Percentiles rank a stretch among this genome's conserved stretches.
phyloP scores from a whole-genome alignment of 2,888 invertebrate genomes.

The Hirtodrosophila alboralis region DNA sequence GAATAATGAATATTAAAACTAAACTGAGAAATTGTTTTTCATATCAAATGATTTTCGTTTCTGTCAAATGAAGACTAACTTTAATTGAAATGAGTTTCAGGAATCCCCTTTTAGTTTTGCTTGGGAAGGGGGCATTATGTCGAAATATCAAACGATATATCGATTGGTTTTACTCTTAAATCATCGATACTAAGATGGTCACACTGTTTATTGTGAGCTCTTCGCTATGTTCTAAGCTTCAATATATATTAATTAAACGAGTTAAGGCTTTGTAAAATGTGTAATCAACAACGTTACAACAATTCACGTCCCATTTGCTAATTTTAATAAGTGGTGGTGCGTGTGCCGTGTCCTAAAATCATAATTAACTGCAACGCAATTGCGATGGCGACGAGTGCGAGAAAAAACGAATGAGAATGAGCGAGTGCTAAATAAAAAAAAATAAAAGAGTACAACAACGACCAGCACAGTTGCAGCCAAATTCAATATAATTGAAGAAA shows the following conservation, averaged over 20 bases:
- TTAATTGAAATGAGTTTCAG: too few species aligned
- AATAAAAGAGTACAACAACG: constrained; percentile 20
- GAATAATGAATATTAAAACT: too few species aligned
- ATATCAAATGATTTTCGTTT: too few species aligned
- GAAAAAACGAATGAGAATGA: constrained; percentile 40
- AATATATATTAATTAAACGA: constrained; percentile 40
- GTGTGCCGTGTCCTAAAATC: constrained; percentile 17
- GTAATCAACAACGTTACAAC: constrained; percentile 21
- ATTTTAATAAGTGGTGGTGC: constrained; percentile 8
- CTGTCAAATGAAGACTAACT: too few species aligned
- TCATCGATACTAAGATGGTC: constrained; percentile 33
- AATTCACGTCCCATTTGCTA: constrained; percentile 5
- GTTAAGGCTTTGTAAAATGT: constrained; percentile 31
- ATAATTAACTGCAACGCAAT: constrained; percentile 65
- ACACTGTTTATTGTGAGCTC: constrained; percentile 22
- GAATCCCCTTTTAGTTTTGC: background rate
- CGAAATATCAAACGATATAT: constrained; percentile 4
- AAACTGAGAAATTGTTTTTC: too few species aligned
- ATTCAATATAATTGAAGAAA: constrained; percentile 29
- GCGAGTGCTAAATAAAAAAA: constrained; percentile 55
- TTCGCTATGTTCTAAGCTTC: constrained; percentile 40
- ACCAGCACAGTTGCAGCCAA: constrained; percentile 32
- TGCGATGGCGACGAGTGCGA: constrained; percentile 63
- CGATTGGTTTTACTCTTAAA: constrained; percentile 9
- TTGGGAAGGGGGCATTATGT: background rate